Evolutionary conservation across 64 coral and sea anemone species (phyloP), one percentile per base, ranked within the genome.

Genomic region (Dendronephthya gigantea): DNA sequence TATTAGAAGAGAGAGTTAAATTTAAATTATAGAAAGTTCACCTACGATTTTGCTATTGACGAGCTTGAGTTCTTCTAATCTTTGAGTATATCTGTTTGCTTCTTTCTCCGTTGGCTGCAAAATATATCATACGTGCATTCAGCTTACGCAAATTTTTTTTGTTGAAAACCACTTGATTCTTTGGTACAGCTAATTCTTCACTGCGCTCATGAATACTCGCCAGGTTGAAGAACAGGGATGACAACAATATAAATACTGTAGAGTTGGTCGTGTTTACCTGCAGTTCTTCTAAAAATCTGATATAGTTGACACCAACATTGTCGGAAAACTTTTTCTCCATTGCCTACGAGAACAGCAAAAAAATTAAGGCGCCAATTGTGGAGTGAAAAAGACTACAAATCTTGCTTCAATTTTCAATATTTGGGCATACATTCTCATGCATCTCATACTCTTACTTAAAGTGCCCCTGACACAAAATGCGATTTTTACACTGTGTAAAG

Each of bases 281-380:
- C 31, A 98, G 82, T 38, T 68, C 87, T 19, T 98, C 89, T 4
- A 98, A 88, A 49, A 98, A 98, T 34, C 90, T 84, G 12, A 93
- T 75, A 35, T 98, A 98, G 48, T 93, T 93, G 40, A 98, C 93
- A 2, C 95, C 95, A 38, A 91, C 90, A 58, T 93, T 82, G 81
- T 98, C 92, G 25, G 95, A 93, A 43, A 93, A 98, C 37, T 88
- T 87, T 51, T 83, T 83, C 82, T 98, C 92, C 11, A 98, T 90
- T 9, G 90, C 56, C 95, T 98, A 31, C 13, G 28, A 40, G 8
- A 16, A 66, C 15, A 72, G 17, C 35, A 13, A 47, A 11, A 22
- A 58, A 51, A 39, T 48, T 81, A 40, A 15, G 68, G 13, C 7
- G 16, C 16, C n/a, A n/a, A n/a, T n/a, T n/a, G n/a, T n/a, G n/a